These are phyloP conservation scores for Microctenopoma stevenorrisi DNA, from an alignment of 2,797 vertebrate genomes.

Conservation along the genomic window DNA sequence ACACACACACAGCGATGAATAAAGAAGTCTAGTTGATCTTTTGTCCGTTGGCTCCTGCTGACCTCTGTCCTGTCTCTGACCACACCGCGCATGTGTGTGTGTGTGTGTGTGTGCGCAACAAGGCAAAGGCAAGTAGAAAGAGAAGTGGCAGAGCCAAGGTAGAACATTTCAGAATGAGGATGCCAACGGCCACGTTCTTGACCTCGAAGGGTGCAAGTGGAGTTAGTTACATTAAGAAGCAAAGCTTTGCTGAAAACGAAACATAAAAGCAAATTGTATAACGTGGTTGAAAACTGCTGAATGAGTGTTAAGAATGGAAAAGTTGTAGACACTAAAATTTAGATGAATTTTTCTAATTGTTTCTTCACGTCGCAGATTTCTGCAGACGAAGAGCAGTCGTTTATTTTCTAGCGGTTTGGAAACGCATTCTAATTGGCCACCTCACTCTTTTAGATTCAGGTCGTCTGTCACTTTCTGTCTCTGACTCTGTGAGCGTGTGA, in stretches of 20 bases:
- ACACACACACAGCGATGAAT: slow-evolving; percentile 23
- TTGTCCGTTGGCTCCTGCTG: slow-evolving; percentile 19
- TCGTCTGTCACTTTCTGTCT: slow-evolving; percentile 66
- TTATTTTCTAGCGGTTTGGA: slow-evolving; percentile 38
- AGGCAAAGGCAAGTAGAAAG: slow-evolving; percentile 17
- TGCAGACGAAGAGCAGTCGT: slow-evolving; percentile 45
- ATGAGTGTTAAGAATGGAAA: slow-evolving; percentile 56
- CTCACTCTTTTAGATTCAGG: slow-evolving; percentile 52
- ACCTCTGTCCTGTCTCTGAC: slow-evolving; percentile 76
- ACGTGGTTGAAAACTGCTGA: slow-evolving; percentile 50
- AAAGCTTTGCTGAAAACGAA: slow-evolving; percentile 80
- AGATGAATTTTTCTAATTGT: slow-evolving; percentile 53
- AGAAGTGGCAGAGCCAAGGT: slow-evolving; percentile 6
- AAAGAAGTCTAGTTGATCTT: slow-evolving; percentile 16
- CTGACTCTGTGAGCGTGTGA: slow-evolving; percentile 64
- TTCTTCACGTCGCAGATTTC: slow-evolving; percentile 42
- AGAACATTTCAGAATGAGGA: slow-evolving; percentile 50
- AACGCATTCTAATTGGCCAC: slow-evolving; percentile 54
- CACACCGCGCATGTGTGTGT: slow-evolving; percentile 51
- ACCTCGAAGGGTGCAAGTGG: slow-evolving; percentile 52
- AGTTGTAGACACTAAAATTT: slow-evolving; percentile 58
- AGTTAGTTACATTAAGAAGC: slow-evolving; percentile 81
- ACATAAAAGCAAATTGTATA: slow-evolving; percentile 46
- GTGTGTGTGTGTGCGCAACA: slow-evolving; percentile 23
- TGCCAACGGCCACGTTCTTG: slow-evolving; percentile 57